phyloP scores from a whole-genome alignment of 64 coral and sea anemone species.

The Actinia tenebrosa region DNA sequence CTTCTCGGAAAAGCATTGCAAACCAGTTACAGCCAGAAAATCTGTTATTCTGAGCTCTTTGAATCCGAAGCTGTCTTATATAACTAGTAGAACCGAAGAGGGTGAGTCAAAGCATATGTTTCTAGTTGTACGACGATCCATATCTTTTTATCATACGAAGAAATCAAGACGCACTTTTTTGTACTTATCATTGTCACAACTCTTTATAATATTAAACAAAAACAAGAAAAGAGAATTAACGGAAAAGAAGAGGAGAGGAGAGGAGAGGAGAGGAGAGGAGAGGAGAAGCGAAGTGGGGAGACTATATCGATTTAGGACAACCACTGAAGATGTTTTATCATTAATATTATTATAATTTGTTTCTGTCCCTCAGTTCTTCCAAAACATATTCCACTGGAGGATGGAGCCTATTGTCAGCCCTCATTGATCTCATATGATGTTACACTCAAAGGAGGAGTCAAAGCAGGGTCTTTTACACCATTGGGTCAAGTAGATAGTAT shows the following conservation, averaged over 20 bases:
- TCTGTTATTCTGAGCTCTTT: slow-evolving; percentile 71
- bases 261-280: too few relatives aligned
- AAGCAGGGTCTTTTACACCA: slow-evolving; percentile 68
- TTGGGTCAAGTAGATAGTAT: slow-evolving; percentile 76
- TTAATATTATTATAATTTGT: not conserved
- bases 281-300: too few relatives aligned
- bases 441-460: slow-evolving; percentile 72
- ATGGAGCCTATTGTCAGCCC: slow-evolving; percentile 51
- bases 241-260: too few relatives aligned
- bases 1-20: slow-evolving; percentile 49
- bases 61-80: slow-evolving; percentile 81
- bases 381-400: slow-evolving; percentile 54
- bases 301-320: too few relatives aligned
- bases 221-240: too few relatives aligned
- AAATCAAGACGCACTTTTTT: too few relatives aligned
- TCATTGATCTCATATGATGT: slow-evolving; percentile 87
- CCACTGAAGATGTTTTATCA: not conserved
- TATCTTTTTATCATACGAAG: too few relatives aligned
- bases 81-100: slow-evolving; percentile 95
- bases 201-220: too few relatives aligned
- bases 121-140: too few relatives aligned
- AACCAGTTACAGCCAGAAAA: slow-evolving; percentile 70
- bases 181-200: too few relatives aligned
- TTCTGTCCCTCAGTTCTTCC: slow-evolving; percentile 39
- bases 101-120: slow-evolving; percentile 34